Base-by-base conservation (phyloP, 2,797 vertebrate species). In the Pterois miles region DNA sequence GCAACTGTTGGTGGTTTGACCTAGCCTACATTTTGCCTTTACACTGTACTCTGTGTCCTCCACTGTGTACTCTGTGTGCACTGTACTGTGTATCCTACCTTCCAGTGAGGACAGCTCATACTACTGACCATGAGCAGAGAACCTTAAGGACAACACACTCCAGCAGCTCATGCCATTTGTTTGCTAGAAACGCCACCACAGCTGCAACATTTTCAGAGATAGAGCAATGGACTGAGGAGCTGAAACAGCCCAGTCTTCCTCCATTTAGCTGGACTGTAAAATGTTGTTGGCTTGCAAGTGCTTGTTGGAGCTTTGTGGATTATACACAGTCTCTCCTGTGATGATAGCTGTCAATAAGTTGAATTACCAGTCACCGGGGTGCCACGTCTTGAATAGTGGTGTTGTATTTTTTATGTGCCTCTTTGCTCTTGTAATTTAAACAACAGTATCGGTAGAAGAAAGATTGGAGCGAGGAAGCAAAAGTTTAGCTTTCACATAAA, bases 401-500 rank as follows among this genome's bases (percentile, higher is more conserved):
- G 52, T 75, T 66, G 33, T 76, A 38, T 85, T 68, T 78, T 66
- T 52, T 60, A 65, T 69, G 58, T 75, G 68, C 33, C n/a, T 38
- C 62, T 86, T 74, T 76, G 69, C 34, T 62, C 46, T 68, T 71
- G 18, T 72, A 66, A 83, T 74, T 74, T 76, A 86, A 87, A 78
- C 74, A 85, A 40, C 38, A 56, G 59, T 59, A 54, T 69, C 57
- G 65, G 43, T 34, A 5, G 22, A 50, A 74, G 34, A 84, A 64
- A 66, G 48, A 78, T 22, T 34, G 52, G 46, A 54, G 43, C n/a
- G 2, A 69, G 60, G 63, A 69, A 57, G 78, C 34, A 79, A 84
- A 88, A 64, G 75, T 87, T 82, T 78, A 50, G 40, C 68, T 67
- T 71, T 65, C 56, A 80, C 74, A 87, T 86, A 78, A 86, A 90